Base-by-base conservation (phyloP, 2,888 invertebrate genomes). In the Phaonia tiefii region DNA sequence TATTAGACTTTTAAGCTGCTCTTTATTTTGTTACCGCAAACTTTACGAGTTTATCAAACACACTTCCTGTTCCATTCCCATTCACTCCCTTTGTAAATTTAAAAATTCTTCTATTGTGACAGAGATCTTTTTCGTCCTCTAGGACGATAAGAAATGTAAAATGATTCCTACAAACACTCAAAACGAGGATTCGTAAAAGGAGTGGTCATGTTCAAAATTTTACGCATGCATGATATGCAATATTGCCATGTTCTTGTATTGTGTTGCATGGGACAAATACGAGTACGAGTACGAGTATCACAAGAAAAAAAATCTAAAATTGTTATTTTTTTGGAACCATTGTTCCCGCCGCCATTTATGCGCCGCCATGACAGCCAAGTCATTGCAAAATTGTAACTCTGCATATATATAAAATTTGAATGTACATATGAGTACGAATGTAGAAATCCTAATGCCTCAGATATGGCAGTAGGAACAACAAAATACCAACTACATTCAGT, bases 311-410 rank as follows among this genome's bases (percentile, higher is more conserved):
- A 44, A 37, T 58, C 60, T 37, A 72, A 60, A 58, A 56, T 56
- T 76, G 54, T 56, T 49, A 46, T 46, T 13, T 46, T 56, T 71
- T 71, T 56, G 75, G 75, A 78, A 78, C 75, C 78, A 81, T 81
- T 75, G 78, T 81, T 72, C 78, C 75, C 82, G 73, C 37, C 73
- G 82, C 84, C 84, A 84, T 84, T 83, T 83, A 81, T 83, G 83
- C 80, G 82, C 74, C 81, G 84, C 84, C 84, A 84, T 83, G 82
- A 83, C 81, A 80, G 82, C 79, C 80, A 83, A 42, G 49, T 25
- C 11, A 54, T 37, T 72, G 44, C 39, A 37, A 54, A 44, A 71
- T 51, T 76, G 60, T 72, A 51, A 44, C 71, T 58, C 66, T 49
- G 58, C 60, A 63, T 63, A 63, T 63, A 42, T 39, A 31, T 3